Percentiles rank a stretch among this genome's conserved stretches.
phyloP scores from a whole-genome alignment of 1,140 invertebrate species.

The Propsilocerus akamusi region DNA sequence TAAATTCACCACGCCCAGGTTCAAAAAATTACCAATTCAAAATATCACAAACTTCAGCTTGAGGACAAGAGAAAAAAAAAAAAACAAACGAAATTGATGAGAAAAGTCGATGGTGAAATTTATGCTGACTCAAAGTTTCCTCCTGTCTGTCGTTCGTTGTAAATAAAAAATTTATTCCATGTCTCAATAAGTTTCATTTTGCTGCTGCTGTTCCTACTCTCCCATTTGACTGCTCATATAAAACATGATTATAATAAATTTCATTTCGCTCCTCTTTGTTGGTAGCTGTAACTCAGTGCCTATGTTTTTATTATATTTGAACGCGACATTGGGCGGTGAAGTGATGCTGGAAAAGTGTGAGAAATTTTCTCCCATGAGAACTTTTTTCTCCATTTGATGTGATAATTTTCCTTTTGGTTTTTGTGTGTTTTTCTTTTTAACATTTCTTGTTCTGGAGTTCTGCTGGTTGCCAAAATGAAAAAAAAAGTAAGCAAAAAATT shows the following conservation, averaged over 20 bases:
- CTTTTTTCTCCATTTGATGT: not conserved
- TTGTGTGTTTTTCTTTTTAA: too few relatives aligned
- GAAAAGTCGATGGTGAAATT: too few relatives aligned
- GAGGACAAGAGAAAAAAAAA: constrained; percentile 9
- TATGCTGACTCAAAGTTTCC: too few relatives aligned
- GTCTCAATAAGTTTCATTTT: too few relatives aligned
- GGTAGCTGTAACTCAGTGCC: too few relatives aligned
- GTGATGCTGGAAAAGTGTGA: not conserved
- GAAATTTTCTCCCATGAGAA: not conserved
- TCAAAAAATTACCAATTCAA: not conserved
- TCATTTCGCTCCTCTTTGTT: not conserved
- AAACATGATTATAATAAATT: not conserved
- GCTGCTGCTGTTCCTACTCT: too few relatives aligned
- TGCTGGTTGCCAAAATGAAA: not conserved
- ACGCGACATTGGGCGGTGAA: too few relatives aligned
- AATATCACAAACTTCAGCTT: not conserved
- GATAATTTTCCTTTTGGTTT: not conserved
- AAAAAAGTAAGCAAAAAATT: not conserved
- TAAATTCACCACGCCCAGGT: too few relatives aligned
- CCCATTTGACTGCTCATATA: too few relatives aligned
- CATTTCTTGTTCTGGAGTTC: too few relatives aligned
- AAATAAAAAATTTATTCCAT: not conserved
- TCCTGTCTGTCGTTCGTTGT: not conserved
- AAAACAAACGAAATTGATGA: constrained; percentile 5
- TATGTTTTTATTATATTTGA: too few relatives aligned